Conservation (phyloP, 2,888 invertebrate genomes). For the Gasteruption jaculator region DNA sequence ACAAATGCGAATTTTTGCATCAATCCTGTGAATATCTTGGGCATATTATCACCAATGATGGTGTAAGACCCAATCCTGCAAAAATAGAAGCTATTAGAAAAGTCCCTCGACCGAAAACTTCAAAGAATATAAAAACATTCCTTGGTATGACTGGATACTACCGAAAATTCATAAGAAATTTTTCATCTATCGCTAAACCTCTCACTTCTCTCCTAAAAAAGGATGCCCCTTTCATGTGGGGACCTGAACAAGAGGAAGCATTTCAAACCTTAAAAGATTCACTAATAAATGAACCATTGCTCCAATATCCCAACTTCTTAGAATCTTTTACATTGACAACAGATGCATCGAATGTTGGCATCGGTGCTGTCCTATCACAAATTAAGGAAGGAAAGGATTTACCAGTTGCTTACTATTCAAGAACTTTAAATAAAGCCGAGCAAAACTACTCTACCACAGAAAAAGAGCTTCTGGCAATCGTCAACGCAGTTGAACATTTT, state of each 20-base stretch:
- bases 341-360: conserved; percentile 40
- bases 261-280: conserved; percentile 12
- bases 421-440: too few species aligned
- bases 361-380: conserved; percentile 29
- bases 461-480: too few species aligned
- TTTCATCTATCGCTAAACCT: conserved; percentile 26
- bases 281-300: conserved; percentile 10
- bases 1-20: too few species aligned
- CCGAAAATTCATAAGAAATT: conserved; percentile 7
- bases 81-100: conserved; percentile 1
- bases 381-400: too few species aligned
- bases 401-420: too few species aligned
- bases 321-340: too few species aligned
- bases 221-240: conserved; percentile 24
- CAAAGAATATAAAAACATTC: conserved; percentile 5
- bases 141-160: conserved; percentile 1
- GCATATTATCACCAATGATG: too few species aligned
- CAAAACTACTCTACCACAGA: too few species aligned
- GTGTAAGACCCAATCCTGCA: conserved; percentile 1
- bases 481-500: too few species aligned
- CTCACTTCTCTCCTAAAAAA: conserved; percentile 27
- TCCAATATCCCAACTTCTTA: conserved; percentile 35
- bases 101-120: conserved; percentile 1
- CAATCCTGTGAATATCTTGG: too few species aligned
- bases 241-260: conserved; percentile 13